These are phyloP conservation scores for Chlorodrepanis virens DNA, from an alignment of 2,113 vertebrate species.

Conservation along the genomic window DNA sequence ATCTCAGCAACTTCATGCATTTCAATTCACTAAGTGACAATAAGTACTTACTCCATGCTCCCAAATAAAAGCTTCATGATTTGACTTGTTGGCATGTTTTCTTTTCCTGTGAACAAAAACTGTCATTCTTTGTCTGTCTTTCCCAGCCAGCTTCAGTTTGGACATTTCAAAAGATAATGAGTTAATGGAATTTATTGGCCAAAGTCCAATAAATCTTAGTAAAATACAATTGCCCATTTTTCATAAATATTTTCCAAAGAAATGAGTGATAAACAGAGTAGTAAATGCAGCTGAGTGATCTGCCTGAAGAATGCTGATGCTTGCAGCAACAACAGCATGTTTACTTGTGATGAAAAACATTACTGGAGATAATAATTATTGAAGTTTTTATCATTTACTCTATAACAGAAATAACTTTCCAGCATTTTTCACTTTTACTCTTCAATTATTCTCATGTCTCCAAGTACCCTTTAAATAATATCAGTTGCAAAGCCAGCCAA, in stretches of 20 bases:
- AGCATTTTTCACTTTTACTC: slow-evolving; percentile 25
- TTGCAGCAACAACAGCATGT: not conserved
- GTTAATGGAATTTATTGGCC: not conserved
- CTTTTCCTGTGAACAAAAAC: not conserved
- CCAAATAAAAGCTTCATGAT: not conserved
- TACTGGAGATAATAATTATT: not conserved
- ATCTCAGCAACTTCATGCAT: not conserved
- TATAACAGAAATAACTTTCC: not conserved
- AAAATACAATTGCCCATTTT: not conserved
- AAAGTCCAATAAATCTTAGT: not conserved
- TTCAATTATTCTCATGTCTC: slow-evolving; percentile 29
- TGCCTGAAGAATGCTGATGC: not conserved
- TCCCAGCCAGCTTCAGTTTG: not conserved
- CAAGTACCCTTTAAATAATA: slow-evolving; percentile 58
- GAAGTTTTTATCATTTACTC: not conserved
- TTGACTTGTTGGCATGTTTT: not conserved
- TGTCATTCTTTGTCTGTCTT: not conserved
- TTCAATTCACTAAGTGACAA: not conserved
- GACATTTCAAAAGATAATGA: not conserved
- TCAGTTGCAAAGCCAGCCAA: slow-evolving; percentile 32
- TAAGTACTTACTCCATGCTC: not conserved
- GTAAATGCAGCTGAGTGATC: not conserved
- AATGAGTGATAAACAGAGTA: not conserved
- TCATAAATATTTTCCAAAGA: not conserved
- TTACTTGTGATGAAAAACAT: not conserved